These are phyloP conservation scores for Orycteropus afer DNA, from an alignment of 2,113 vertebrate genomes.

Conservation along the genomic window DNA sequence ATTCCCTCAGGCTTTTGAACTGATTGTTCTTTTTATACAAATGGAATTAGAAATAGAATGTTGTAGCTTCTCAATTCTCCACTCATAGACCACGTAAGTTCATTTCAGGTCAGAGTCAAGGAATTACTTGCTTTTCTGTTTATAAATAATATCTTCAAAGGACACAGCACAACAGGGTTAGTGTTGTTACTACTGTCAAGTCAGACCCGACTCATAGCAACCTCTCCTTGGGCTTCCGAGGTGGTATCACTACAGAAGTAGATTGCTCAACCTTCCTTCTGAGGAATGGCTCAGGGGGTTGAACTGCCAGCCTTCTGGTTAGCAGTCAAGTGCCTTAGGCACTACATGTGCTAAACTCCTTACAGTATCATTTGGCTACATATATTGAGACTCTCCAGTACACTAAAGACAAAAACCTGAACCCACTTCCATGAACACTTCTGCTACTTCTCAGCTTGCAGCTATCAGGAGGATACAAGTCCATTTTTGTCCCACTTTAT, in stretches of 20 bases:
- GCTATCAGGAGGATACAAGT: neutral
- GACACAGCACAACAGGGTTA: neutral
- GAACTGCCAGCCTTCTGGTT: too few species aligned
- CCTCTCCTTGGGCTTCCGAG: too few species aligned
- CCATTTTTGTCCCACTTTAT: too few species aligned
- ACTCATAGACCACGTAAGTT: neutral
- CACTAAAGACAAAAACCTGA: neutral
- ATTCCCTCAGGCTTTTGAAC: neutral
- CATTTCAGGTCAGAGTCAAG: neutral
- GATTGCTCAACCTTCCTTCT: too few species aligned
- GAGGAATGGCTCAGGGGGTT: too few species aligned
- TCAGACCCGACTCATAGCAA: too few species aligned
- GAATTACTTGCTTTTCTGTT: conserved; percentile 41
- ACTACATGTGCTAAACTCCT: neutral
- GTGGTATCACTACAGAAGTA: too few species aligned
- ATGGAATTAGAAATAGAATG: neutral
- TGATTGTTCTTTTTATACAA: neutral
- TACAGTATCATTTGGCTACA: neutral
- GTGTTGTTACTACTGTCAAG: too few species aligned
- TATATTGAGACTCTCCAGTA: neutral
- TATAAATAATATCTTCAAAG: conserved; percentile 33
- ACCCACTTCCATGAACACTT: neutral
- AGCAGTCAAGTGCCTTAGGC: too few species aligned
- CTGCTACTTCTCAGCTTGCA: neutral
- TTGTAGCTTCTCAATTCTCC: neutral